Evolutionary conservation across 1,140 invertebrate species (phyloP), one percentile per base, ranked within the genome.

Genomic region (Saccostrea echinata): DNA sequence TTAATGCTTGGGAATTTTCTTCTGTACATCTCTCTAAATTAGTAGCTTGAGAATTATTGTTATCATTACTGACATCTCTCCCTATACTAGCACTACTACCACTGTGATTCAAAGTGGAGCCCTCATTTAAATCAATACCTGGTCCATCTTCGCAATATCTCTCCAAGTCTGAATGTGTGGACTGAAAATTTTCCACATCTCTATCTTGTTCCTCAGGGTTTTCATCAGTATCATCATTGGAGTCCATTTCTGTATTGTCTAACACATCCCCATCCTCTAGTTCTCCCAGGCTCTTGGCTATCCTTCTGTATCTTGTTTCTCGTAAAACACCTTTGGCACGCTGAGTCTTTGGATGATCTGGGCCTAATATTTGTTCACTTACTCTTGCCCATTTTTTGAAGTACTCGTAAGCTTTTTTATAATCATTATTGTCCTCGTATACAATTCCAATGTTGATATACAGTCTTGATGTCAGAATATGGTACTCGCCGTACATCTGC

Each of bases 401-500:
- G 86, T 94, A 95, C 85, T 94, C 92, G 82, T 94, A 95, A 16
- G 94, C 94, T 89, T 94, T 94, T 83, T 93, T 92, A 90, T 91
- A 95, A 90, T 94, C 91, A 84, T 92, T 93, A 85, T 94, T 95
- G 88, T 95, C 94, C 84, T 95, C 94, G 71, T 94, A 94, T 12
- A 94, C 93, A 81, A 95, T 95, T 27, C 94, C 94, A 80, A 94
- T 94, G 87, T 94, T 94, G 86, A 95, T 95, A 91, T 94, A 94
- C n/a, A 94, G 91, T 68, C 94, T 91, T 35, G 93, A 93, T 52
- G 93, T 94, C 21, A 95, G 90, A 11, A 95, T 93, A 87, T 93
- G 93, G 43, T 94, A 92, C 86, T 95, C 94, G 16, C 94, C 94
- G 85, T 94, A 94, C 92, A 94, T 93, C 88, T 94, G 93, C 92